Evolutionary conservation across 2,888 invertebrate genomes (phyloP), one percentile per base, ranked within the genome.

Genomic region (Erebia ligea): DNA sequence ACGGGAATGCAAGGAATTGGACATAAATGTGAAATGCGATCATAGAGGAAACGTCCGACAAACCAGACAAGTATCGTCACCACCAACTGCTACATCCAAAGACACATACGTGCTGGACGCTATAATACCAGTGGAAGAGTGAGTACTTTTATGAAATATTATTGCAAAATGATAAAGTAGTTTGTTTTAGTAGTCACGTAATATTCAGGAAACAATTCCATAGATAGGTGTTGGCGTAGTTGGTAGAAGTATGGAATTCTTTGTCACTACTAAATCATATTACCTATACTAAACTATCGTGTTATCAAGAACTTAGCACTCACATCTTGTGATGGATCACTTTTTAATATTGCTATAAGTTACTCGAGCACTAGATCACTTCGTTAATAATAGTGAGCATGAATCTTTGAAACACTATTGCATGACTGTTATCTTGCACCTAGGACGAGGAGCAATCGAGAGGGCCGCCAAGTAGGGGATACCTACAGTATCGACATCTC

Each of bases 21-120:
- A 97, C 80, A 98, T 98, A 78, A 97, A 98, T 83, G 98, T 98
- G 3, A 97, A 98, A 86, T 98, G 98, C 82, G 98, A 98, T 83
- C 98, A 97, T 82, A 95, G 97, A 76, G 94, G 94, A 11, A 95
- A 94, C 70, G 88, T 90, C 68, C 94, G 96, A 67, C 95, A 95
- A 78, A 94, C 95, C 45, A 94, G 97, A 81, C 96, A 97, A 89
- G 91, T 93, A 62, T 88, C 90, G 76, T 79, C 86, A 72, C 87
- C 88, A 73, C 87, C 92, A 58, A 94, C 94, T 68, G 94, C 94
- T 76, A 95, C 96, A 79, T 95, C 96, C 79, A 96, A 97, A 78
- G 96, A 97, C 78, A 96, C 96, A 68, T 98, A 98, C 83, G 96
- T 97, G 19, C 93, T 98, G 76, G 96, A 97, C 77, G 96, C 97